Base-by-base conservation (phyloP, 2,797 vertebrate genomes). In the Micromesistius poutassou region DNA sequence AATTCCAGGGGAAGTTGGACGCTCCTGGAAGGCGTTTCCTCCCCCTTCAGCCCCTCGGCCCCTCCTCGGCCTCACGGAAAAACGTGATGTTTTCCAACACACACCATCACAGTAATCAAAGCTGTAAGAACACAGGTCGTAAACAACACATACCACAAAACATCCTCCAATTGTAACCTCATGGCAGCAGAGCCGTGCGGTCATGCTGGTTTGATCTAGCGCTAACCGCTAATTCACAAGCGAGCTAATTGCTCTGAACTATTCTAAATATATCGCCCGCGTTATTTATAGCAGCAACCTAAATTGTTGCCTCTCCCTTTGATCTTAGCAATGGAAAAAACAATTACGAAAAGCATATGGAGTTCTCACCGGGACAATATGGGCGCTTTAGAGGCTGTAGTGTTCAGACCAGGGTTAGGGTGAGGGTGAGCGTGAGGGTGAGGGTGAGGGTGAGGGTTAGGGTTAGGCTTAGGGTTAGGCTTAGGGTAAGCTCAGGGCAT, bases 91-190 rank as follows among this genome's bases (percentile, higher is more conserved):
- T 90, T 93, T 94, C 91, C 91, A 90, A 89, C 91, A 93, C 85
- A 91, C 91, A 87, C 86, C 87, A 91, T 91, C 87, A 83, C 89
- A 85, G 89, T 90, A 91, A 92, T 93, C 91, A 92, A 91, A 91
- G 92, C 82, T 90, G 89, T 89, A 38, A 87, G 86, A 89, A 89
- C 87, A 89, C 90, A 91, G 89, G 85, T 92, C 80, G 84, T 92
- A 92, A 93, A 92, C 89, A 91, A 91, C 85, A 91, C 91, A 92
- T 91, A 92, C 88, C 84, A 83, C 84, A 87, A 90, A 92, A 93
- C 91, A 91, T 92, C 87, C 88, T 87, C 77, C 87, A 91, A 91
- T 90, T 90, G 86, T 89, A 92, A 91, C 90, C 89, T 91, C 81
- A 89, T 92, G 90, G 89, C 84, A 82, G 78, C 84, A 88, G 86